Base-by-base conservation (phyloP, 1,140 invertebrate genomes). In the Aphelenchoides besseyi region DNA sequence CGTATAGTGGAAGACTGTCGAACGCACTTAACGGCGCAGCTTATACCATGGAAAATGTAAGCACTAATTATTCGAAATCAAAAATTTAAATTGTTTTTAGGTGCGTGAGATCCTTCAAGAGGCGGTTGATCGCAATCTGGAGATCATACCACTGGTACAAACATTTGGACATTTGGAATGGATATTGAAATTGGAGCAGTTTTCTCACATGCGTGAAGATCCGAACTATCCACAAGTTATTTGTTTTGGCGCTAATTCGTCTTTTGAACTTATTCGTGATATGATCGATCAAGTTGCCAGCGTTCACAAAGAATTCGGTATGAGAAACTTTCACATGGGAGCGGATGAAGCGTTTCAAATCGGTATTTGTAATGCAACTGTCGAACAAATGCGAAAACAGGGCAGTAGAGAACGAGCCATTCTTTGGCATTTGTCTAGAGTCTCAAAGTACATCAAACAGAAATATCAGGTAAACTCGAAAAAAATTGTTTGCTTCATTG, bases 91-190 rank as follows among this genome's bases (percentile, higher is more conserved):
- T 61, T 61, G 2, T n/a, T 61, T 37, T 79, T 54, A 33, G 68
- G 3, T 73, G 3, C 3, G 29, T 32, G 70, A 33, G 12, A 73
- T 79, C 35, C 41, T 80, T 9, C 35, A 75, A 48, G 53, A 89
- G 28, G 91, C 91, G 0, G 87, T 88, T 64, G 87, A 89, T 8
- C 88, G 90, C 74, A 85, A 87, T 1, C 86, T 97, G 0, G 89
- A 91, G 72, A 89, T 97, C 0, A 92, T 97, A 78, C 95, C 95
- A 23, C 87, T 98, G 2, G 88, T 97, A 5, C 95, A 97, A 69
- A 96, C 94, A 2, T 95, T 97, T 86, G 95, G 94, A 1, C 95
- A 97, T 85, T 85, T 95, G 83, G 92, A 96, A 66, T 83, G 80
- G 80, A 71, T 83, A 37, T 64, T 84, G 26, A 83, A 83, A 48